A percentile compares a stretch with the other conserved stretches of the same genome.
These are phyloP conservation scores for Drosophila lacertosa DNA, from an alignment of 1,140 invertebrate genomes.

Conservation along the genomic window DNA sequence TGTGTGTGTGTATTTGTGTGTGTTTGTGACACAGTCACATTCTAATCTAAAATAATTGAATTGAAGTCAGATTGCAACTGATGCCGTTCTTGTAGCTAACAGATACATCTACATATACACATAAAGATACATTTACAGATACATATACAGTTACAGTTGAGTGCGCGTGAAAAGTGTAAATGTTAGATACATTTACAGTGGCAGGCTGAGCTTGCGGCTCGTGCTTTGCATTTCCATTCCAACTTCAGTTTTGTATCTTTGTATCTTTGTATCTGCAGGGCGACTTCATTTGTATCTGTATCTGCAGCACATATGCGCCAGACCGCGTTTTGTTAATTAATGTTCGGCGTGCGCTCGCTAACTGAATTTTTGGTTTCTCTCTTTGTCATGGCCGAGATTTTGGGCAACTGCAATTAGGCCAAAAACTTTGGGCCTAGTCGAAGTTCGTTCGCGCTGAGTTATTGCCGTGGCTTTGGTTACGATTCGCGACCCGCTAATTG, in stretches of 20 bases:
- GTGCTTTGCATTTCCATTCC: constrained; percentile 18
- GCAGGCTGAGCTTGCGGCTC: neutral
- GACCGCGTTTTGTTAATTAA: constrained; percentile 60
- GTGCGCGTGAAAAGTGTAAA: constrained; percentile 56
- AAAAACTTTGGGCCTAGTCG: constrained; percentile 49
- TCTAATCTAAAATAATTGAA: constrained; percentile 83
- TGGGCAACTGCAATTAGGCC: constrained; percentile 70
- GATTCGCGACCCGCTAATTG: constrained; percentile 75
- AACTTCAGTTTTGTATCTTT: constrained; percentile 28
- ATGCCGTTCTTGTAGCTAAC: constrained; percentile 54
- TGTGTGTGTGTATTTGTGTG: constrained; percentile 13
- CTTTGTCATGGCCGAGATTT: constrained; percentile 52
- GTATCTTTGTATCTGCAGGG: constrained; percentile 14
- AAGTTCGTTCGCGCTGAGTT: constrained; percentile 60
- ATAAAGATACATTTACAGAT: constrained; percentile 15
- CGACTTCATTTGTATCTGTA: constrained; percentile 11
- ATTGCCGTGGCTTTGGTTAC: constrained; percentile 65
- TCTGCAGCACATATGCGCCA: constrained; percentile 47
- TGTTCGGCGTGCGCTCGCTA: constrained; percentile 53
- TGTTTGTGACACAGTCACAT: constrained; percentile 77
- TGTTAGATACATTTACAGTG: constrained; percentile 48
- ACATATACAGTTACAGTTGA: constrained; percentile 9
- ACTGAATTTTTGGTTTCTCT: constrained; percentile 74
- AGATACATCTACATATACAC: constrained; percentile 34
- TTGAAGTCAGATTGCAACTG: constrained; percentile 83